Conservation (phyloP, 2,113 vertebrate species). For the Bos javanicus region DNA sequence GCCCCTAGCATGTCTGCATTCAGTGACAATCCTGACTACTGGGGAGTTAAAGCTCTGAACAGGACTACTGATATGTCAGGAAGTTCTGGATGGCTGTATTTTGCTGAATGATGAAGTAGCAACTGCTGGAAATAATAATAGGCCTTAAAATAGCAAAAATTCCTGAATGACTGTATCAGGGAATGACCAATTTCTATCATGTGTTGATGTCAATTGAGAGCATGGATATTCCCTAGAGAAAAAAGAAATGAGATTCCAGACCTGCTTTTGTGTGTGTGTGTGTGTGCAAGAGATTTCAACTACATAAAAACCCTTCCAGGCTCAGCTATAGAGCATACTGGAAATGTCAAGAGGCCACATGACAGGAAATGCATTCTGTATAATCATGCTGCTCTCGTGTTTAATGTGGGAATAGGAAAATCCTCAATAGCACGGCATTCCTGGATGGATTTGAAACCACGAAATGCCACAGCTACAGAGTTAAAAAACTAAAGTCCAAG, state of each 20-base stretch:
- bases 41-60: background rate
- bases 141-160: constrained; percentile 70
- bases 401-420: constrained; percentile 43
- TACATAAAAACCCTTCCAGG: constrained; percentile 13
- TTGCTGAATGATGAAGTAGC: constrained; percentile 65
- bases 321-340: constrained; percentile 30
- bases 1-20: background rate
- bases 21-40: background rate
- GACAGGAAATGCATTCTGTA: constrained; percentile 43
- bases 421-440: background rate
- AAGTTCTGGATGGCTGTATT: constrained; percentile 54
- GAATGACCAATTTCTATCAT: constrained; percentile 70
- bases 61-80: constrained; percentile 34
- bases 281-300: constrained; percentile 39
- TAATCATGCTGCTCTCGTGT: constrained; percentile 20
- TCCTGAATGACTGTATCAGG: constrained; percentile 69
- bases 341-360: constrained; percentile 55
- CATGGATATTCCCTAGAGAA: constrained; percentile 55
- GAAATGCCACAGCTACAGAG: background rate
- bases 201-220: constrained; percentile 69
- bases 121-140: constrained; percentile 73
- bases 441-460: background rate
- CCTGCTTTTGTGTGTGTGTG: background rate
- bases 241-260: constrained; percentile 58
- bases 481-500: background rate